Evolutionary conservation across 2,888 invertebrate genomes (phyloP).

Genomic region (Cataglyphis altisquamis): DNA sequence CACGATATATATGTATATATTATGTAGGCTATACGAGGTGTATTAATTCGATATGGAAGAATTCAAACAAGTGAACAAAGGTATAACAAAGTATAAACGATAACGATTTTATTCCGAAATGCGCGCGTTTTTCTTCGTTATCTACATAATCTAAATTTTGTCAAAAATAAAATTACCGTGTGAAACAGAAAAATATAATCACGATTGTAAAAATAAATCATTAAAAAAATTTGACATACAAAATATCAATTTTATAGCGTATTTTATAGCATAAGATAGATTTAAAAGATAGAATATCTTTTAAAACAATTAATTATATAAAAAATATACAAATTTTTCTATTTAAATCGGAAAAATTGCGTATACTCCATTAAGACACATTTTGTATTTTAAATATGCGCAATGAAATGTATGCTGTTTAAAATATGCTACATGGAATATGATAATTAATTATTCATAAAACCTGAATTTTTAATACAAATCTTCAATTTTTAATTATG

Average conservation of each 20-base stretch:
- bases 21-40: neutral
- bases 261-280: no score
- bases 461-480: neutral
- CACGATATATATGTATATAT: neutral
- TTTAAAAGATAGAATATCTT: no score
- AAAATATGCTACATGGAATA: neutral
- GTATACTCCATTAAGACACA: neutral
- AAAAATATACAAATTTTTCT: no score
- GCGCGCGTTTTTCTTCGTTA: neutral
- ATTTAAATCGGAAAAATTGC: neutral
- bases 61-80: neutral
- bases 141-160: neutral
- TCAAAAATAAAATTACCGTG: neutral
- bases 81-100: neutral
- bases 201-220: neutral
- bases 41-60: neutral
- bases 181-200: neutral
- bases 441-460: slow-evolving; percentile 17
- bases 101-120: neutral
- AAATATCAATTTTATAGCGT: no score
- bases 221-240: neutral
- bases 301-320: no score
- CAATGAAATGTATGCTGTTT: neutral
- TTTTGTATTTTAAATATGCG: neutral
- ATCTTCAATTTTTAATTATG: slow-evolving; percentile 26